These are phyloP conservation scores for Regulus satrapa DNA, from an alignment of 2,113 vertebrate species.

Conservation along the genomic window DNA sequence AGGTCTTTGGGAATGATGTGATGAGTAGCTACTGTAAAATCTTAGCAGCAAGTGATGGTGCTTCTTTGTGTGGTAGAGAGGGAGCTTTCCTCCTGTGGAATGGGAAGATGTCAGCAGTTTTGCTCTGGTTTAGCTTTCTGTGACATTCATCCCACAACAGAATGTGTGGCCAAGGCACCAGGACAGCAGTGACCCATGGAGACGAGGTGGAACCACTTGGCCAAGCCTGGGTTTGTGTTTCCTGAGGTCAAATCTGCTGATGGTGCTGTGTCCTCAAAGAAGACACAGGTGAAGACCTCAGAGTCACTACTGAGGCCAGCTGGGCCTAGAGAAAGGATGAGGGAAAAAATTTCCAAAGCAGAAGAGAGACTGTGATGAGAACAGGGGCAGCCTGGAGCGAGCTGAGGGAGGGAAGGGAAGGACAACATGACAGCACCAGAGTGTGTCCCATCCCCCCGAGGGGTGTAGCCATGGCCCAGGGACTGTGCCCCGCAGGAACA, in stretches of 20 bases:
- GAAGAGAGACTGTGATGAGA: neutral
- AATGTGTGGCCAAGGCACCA: neutral
- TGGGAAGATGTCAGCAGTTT: neutral
- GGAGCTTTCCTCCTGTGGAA: neutral
- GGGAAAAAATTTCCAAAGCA: neutral
- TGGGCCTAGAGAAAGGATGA: neutral
- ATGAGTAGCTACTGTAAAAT: neutral
- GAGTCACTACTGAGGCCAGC: neutral
- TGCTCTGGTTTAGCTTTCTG: neutral
- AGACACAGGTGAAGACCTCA: neutral
- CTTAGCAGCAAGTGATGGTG: neutral
- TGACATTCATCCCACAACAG: neutral
- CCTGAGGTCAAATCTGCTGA: neutral
- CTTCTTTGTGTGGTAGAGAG: neutral
- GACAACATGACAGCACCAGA: neutral
- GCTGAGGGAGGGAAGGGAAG: accelerated
- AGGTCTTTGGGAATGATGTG: neutral
- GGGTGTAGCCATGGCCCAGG: neutral
- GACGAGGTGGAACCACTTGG: neutral
- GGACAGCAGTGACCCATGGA: neutral
- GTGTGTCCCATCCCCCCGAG: neutral
- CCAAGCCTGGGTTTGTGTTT: neutral
- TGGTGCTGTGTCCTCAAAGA: neutral
- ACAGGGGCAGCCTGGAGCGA: neutral
- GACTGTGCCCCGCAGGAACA: neutral